phyloP scores from a whole-genome alignment of 2,113 vertebrate genomes.

The Rhinopomastus cyanomelas region DNA sequence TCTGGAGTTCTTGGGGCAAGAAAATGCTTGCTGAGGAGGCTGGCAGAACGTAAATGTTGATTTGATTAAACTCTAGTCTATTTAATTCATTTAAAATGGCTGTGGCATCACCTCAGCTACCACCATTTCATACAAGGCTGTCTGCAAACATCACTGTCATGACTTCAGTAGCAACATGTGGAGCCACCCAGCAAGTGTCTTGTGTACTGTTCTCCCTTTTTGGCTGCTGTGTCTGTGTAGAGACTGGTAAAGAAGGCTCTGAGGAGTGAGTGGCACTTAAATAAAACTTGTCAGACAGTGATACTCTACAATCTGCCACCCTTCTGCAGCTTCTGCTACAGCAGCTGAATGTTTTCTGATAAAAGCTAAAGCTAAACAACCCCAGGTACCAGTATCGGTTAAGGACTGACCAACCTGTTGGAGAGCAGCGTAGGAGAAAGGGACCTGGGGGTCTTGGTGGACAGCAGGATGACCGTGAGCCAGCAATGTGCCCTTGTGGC shows the following conservation, averaged over 20 bases:
- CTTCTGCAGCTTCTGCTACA: conserved; percentile 17
- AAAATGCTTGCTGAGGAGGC: not conserved
- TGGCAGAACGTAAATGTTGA: not conserved
- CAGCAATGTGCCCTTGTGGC: too few relatives aligned
- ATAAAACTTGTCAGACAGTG: conserved; percentile 57
- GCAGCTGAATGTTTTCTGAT: not conserved
- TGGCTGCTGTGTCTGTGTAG: not conserved
- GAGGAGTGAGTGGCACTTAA: not conserved
- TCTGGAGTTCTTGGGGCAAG: not conserved
- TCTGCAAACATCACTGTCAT: not conserved
- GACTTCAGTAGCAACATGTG: not conserved
- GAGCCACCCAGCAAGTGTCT: not conserved
- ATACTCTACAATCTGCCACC: conserved; percentile 27
- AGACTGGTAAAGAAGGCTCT: not conserved
- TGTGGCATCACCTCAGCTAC: not conserved
- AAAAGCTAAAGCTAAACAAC: not conserved
- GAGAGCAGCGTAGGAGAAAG: too few relatives aligned
- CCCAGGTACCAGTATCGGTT: too few relatives aligned
- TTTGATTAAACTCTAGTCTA: not conserved
- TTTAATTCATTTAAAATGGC: not conserved
- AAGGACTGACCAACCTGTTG: too few relatives aligned
- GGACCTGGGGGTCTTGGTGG: too few relatives aligned
- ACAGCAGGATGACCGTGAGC: too few relatives aligned
- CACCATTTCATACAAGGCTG: not conserved
- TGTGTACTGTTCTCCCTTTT: not conserved